Evolutionary conservation across 2,888 invertebrate species (phyloP).

Genomic region (Pseudococcus jackbeardsleyi): DNA sequence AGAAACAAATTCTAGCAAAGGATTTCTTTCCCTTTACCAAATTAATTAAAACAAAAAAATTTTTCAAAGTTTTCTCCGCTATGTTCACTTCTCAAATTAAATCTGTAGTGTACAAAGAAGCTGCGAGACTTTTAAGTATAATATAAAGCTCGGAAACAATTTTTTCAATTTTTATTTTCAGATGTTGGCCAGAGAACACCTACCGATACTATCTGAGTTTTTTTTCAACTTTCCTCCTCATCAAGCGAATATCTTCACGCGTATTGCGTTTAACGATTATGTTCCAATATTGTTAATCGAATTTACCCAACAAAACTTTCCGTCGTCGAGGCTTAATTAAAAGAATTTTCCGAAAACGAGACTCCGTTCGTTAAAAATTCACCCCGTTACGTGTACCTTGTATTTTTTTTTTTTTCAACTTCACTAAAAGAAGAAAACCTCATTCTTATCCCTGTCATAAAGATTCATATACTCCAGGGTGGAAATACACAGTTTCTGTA

Average conservation of each 20-base stretch:
- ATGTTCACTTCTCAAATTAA: conserved; percentile 38
- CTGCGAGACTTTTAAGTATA: neutral
- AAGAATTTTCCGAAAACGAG: conserved; percentile 16
- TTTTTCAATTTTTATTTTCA: conserved; percentile 27
- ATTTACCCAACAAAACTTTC: conserved; percentile 11
- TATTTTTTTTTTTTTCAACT: neutral
- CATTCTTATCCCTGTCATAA: neutral
- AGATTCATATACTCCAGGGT: neutral
- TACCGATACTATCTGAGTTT: neutral
- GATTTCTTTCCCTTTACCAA: neutral
- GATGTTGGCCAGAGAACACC: conserved; percentile 13
- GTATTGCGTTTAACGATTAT: conserved; percentile 42
- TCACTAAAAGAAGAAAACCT: neutral
- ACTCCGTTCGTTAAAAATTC: conserved; percentile 33
- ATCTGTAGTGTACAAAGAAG: neutral
- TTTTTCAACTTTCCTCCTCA: neutral
- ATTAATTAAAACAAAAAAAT: conserved; percentile 49
- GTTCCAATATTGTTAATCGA: conserved; percentile 38
- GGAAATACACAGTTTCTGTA: neutral
- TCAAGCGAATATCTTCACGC: conserved; percentile 45
- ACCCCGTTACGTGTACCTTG: neutral
- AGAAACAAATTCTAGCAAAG: conserved; percentile 17
- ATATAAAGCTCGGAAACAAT: conserved; percentile 2
- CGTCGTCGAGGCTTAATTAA: conserved; percentile 27
- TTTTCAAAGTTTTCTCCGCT: neutral